These are phyloP conservation scores for Lamellibrachia satsuma DNA, from an alignment of 2,888 invertebrate genomes.

Conservation along the genomic window DNA sequence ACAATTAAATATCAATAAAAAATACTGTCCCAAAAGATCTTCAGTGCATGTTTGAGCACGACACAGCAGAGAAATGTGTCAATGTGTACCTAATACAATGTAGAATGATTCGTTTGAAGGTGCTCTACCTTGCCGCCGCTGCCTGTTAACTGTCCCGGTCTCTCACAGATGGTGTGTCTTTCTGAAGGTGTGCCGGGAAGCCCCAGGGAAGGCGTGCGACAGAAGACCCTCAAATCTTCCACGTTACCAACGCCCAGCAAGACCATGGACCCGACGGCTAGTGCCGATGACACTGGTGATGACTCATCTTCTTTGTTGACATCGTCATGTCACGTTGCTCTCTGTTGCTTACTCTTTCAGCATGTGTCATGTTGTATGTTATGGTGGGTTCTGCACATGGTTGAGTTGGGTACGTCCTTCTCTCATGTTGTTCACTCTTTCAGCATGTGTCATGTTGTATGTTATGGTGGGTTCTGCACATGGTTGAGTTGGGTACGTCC, in stretches of 20 bases:
- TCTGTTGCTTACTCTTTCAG: not conserved
- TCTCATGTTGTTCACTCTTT: not conserved
- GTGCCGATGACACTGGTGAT: not conserved
- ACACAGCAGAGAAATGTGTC: not conserved
- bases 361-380: not conserved
- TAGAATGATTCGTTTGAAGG: not conserved
- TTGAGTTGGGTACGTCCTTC: too few species aligned
- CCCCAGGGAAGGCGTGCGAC: not conserved
- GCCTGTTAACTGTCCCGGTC: not conserved
- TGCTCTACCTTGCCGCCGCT: not conserved
- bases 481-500: too few species aligned
- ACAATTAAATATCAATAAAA: too few species aligned
- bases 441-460: too few species aligned
- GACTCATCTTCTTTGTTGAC: not conserved
- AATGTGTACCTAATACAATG: not conserved
- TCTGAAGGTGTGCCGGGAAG: constrained; percentile 1
- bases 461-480: too few species aligned
- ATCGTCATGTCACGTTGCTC: not conserved
- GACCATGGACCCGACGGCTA: not conserved
- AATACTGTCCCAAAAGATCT: too few species aligned
- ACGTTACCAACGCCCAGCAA: not conserved
- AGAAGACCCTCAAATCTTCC: constrained; percentile 6
- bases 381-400: not conserved
- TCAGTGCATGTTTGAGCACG: too few species aligned
- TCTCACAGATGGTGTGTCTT: not conserved